Evolutionary conservation across 1,140 invertebrate genomes (phyloP), one percentile per base, ranked within the genome.

Genomic region (Drosophila sp.): DNA sequence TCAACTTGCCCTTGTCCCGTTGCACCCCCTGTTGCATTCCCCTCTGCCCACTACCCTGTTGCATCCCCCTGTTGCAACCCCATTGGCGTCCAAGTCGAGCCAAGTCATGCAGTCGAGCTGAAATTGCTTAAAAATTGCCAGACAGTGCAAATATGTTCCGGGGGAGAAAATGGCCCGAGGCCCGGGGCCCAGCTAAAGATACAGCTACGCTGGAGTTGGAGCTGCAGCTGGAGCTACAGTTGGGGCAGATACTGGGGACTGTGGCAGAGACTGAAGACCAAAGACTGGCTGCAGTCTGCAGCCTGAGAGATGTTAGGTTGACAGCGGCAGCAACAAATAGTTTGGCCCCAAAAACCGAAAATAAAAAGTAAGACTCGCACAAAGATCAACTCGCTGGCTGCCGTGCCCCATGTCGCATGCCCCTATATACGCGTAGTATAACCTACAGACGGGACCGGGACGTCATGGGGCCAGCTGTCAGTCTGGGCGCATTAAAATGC

Each of bases 61-160:
- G 7, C 7, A 36, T 1, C 18, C 18, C n/a, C 14, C 29, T 18
- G 41, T 36, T 51, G 40, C 67, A 61, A 14, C 58, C 66, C 66
- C 66, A 53, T 29, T 56, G 51, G 45, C 63, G 50, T 29, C 50
- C 66, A 41, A 54, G 70, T 48, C 43, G 65, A 71, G 67, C 53
- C 75, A 81, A 86, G 82, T 87, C 82, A 86, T 67, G 82, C 62
- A 75, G 66, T 61, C 61, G 71, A 76, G 76, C 75, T 86, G 83
- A 86, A 86, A 86, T 86, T 89, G 83, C 82, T 86, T 86, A 86
- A 86, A 86, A 86, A 86, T 86, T 86, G 82, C 78, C 82, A 86
- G 82, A 86, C 82, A 86, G 82, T 87, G 82, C 82, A 86, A 86
- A 86, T 86, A 86, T 86, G 82, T 87, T 86, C 78, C 82, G 72